A percentile compares a stretch with the other conserved stretches of the same genome.
These are phyloP conservation scores for Diarsia mendica DNA, from an alignment of 2,888 invertebrate genomes.

Conservation along the genomic window DNA sequence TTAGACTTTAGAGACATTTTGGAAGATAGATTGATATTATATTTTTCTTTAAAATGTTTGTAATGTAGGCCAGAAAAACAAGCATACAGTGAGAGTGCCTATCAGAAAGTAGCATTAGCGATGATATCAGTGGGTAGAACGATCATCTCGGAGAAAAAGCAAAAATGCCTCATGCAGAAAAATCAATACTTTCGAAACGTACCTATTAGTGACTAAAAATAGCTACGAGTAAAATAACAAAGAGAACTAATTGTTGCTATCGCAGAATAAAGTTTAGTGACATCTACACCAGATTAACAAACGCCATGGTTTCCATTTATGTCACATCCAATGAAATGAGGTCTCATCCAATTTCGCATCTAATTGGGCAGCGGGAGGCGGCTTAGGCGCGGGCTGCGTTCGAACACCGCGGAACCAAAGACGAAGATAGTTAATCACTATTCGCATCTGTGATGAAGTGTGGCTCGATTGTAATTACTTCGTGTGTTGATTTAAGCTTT, in stretches of 20 bases:
- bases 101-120: neutral
- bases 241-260: slow-evolving; percentile 24
- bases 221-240: neutral
- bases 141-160: neutral
- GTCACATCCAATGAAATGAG: slow-evolving; percentile 75
- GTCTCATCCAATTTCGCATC: slow-evolving; percentile 75
- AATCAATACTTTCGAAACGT: neutral
- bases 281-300: slow-evolving; percentile 67
- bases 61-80: neutral
- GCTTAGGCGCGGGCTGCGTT: slow-evolving; percentile 64
- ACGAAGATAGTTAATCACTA: slow-evolving; percentile 86
- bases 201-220: neutral
- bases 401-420: slow-evolving; percentile 77
- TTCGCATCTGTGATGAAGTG: slow-evolving; percentile 88
- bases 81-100: neutral
- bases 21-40: neutral
- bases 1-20: slow-evolving; percentile 46
- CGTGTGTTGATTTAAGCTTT: slow-evolving; percentile 89
- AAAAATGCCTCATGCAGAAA: neutral
- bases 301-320: slow-evolving; percentile 65
- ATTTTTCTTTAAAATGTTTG: neutral
- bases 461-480: slow-evolving; percentile 88
- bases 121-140: neutral
- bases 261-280: slow-evolving; percentile 11
- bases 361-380: slow-evolving; percentile 73